These are phyloP conservation scores for Aplidium turbinatum DNA, from an alignment of 23 tunicate genomes.

Conservation along the genomic window DNA sequence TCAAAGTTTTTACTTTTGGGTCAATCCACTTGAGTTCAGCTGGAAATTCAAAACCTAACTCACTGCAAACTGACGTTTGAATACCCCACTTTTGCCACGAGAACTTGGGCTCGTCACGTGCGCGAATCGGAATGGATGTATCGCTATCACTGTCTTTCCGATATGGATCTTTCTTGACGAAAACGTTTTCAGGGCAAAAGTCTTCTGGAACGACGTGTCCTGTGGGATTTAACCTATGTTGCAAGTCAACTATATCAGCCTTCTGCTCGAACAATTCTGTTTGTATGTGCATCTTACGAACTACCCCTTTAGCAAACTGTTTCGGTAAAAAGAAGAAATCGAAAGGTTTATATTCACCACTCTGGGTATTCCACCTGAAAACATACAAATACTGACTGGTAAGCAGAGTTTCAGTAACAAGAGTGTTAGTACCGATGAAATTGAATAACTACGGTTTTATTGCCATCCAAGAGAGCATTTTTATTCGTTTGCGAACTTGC, in stretches of 20 bases:
- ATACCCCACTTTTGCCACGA: slow-evolving; percentile 85
- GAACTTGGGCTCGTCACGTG: slow-evolving; percentile 87
- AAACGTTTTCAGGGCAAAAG: slow-evolving; percentile 63
- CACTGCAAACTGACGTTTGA: slow-evolving; percentile 38
- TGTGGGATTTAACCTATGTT: slow-evolving; percentile 14
- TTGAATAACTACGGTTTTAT: too few species aligned
- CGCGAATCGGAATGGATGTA: slow-evolving; percentile 42
- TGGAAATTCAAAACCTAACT: slow-evolving; percentile 73
- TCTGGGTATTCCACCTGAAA: slow-evolving; percentile 85
- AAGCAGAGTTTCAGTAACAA: too few species aligned
- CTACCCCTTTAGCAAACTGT: slow-evolving; percentile 76
- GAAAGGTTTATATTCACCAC: slow-evolving; percentile 79
- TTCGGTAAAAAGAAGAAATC: slow-evolving; percentile 81
- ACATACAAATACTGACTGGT: too few species aligned
- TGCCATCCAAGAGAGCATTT: too few species aligned
- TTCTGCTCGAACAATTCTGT: slow-evolving; percentile 82
- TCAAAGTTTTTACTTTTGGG: slow-evolving; percentile 82
- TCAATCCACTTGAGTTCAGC: slow-evolving; percentile 80
- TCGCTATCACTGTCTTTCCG: slow-evolving; percentile 51
- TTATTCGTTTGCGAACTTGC: too few species aligned
- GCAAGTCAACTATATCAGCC: slow-evolving; percentile 48
- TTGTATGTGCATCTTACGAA: slow-evolving; percentile 85
- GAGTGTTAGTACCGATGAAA: too few species aligned
- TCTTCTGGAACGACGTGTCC: slow-evolving; percentile 41
- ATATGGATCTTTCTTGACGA: slow-evolving; percentile 84